These are phyloP conservation scores for Crocuta crocuta DNA, from an alignment of 2,113 vertebrate species.

Conservation along the genomic window DNA sequence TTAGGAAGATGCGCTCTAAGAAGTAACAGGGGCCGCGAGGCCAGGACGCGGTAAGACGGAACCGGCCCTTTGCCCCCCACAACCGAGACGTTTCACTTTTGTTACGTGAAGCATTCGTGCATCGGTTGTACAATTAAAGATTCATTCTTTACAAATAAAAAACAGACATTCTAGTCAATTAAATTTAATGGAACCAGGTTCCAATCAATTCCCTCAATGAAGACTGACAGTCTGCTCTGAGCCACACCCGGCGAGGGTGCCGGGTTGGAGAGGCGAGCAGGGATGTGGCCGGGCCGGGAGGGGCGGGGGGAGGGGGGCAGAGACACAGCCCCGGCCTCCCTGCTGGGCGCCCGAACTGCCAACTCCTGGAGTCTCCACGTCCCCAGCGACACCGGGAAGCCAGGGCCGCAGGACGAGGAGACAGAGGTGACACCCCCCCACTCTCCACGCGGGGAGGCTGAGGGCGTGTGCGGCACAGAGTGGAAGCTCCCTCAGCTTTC, in stretches of 20 bases:
- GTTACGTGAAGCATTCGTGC: background rate
- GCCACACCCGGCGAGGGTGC: background rate
- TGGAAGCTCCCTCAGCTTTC: background rate
- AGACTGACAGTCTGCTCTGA: background rate
- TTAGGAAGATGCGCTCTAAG: background rate
- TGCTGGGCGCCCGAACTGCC: background rate
- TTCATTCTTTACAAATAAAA: constrained; percentile 18
- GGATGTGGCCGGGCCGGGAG: background rate
- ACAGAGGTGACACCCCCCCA: too few species aligned
- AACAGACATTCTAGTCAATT: background rate
- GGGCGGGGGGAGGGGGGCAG: background rate
- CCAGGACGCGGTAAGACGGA: background rate
- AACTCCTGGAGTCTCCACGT: background rate
- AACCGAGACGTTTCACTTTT: background rate
- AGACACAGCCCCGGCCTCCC: background rate
- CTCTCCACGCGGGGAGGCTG: background rate
- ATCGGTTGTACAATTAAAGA: constrained; percentile 35
- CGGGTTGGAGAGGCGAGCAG: background rate
- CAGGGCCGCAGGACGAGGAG: background rate
- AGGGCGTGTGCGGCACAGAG: background rate
- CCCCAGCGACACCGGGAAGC: background rate
- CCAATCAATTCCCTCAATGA: background rate
- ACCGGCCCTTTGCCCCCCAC: background rate
- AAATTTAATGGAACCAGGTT: background rate
- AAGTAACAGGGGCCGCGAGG: background rate